Conservation (phyloP, 1,140 invertebrate species). For the Eumeta japonica region DNA sequence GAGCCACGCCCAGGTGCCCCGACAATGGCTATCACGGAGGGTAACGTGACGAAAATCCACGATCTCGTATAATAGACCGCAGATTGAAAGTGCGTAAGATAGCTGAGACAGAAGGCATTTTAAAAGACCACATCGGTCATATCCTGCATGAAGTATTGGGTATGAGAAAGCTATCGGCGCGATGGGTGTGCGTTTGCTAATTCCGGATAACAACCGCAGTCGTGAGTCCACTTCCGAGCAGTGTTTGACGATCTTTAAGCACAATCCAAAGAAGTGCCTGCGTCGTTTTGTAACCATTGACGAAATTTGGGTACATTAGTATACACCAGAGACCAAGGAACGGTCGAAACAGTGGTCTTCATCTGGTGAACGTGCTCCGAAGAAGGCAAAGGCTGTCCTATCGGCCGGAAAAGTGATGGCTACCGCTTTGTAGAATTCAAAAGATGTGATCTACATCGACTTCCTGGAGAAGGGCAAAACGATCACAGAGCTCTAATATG, state of each 20-base stretch:
- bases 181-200: slow-evolving; percentile 30
- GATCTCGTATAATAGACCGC: slow-evolving; percentile 20
- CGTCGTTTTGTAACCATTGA: slow-evolving; percentile 17
- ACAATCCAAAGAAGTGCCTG: slow-evolving; percentile 28
- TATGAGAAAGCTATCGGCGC: slow-evolving; percentile 18
- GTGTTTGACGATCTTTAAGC: slow-evolving; percentile 28
- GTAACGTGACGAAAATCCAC: slow-evolving; percentile 25
- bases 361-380: slow-evolving; percentile 20
- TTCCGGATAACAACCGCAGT: slow-evolving; percentile 24
- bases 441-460: slow-evolving; percentile 6
- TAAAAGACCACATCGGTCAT: slow-evolving; percentile 16
- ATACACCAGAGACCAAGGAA: slow-evolving; percentile 23
- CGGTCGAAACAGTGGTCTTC: slow-evolving; percentile 19
- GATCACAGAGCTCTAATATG: slow-evolving; percentile 23
- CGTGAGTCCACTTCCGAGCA: slow-evolving; percentile 21
- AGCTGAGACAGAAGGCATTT: slow-evolving; percentile 19
- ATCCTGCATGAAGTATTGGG: no score
- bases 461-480: slow-evolving; percentile 10
- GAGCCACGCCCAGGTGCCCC: slow-evolving; percentile 20
- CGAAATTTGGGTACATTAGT: slow-evolving; percentile 9
- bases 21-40: slow-evolving; percentile 18
- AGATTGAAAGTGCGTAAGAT: slow-evolving; percentile 22
- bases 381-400: slow-evolving; percentile 25
- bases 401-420: slow-evolving; percentile 7
- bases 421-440: slow-evolving; percentile 2